Evolutionary conservation across 2,113 vertebrate genomes (phyloP).

Genomic region (Ageneiosus marmoratus): DNA sequence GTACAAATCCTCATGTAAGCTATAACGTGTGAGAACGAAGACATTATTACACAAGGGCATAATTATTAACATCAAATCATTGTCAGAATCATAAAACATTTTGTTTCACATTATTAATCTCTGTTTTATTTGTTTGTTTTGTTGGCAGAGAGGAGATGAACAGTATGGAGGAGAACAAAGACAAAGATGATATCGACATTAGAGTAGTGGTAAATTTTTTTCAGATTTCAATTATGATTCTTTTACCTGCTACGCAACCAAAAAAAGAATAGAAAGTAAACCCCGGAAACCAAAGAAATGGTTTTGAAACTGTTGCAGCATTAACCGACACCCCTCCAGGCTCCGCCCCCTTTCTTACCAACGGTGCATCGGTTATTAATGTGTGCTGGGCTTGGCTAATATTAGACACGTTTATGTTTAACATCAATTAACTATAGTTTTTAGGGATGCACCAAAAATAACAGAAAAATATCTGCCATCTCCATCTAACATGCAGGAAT

Average conservation of each 20-base stretch:
- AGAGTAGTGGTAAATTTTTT: slow-evolving; percentile 66
- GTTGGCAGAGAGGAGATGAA: slow-evolving; percentile 25
- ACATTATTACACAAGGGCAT: too few species aligned
- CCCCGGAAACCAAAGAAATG: not conserved
- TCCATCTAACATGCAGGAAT: not conserved
- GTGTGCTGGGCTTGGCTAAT: too few species aligned
- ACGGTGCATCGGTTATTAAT: not conserved
- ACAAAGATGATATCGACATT: slow-evolving; percentile 57
- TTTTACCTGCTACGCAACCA: not conserved
- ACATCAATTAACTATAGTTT: too few species aligned
- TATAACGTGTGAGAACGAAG: not conserved
- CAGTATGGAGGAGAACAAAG: slow-evolving; percentile 19
- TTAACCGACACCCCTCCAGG: not conserved
- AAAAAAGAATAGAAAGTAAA: not conserved
- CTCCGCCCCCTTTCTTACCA: not conserved
- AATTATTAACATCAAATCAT: not conserved
- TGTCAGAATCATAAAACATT: too few species aligned
- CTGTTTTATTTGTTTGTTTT: not conserved
- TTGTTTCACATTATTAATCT: not conserved
- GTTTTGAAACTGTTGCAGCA: too few species aligned
- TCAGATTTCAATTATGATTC: not conserved
- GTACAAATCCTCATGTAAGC: too few species aligned
- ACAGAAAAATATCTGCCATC: not conserved
- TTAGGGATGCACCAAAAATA: not conserved
- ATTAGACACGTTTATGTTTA: too few species aligned